Base-by-base conservation (phyloP, 2,797 vertebrate genomes). In the Galagoides demidoff region DNA sequence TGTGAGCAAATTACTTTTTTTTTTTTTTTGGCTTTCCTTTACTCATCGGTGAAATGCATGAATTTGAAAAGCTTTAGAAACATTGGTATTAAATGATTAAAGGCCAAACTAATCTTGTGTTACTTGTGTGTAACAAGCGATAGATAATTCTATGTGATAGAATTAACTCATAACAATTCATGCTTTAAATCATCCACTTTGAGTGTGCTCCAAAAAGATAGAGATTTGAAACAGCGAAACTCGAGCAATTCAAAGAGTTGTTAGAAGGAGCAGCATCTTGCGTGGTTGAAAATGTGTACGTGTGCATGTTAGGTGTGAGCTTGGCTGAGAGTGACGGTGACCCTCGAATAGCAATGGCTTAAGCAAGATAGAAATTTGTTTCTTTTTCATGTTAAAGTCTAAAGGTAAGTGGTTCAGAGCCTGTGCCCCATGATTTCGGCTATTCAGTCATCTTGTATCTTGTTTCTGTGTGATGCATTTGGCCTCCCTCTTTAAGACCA, bases 1-100 rank as follows among this genome's bases (percentile, higher is more conserved):
- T 49, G 59, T 95, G 55, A 92, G 55, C 9, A 94, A 52, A 66
- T 84, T 66, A 37, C 14, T 77, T 78, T 84, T 83, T 63, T 90
- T 82, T 76, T 84, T 84, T 83, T 63, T 90, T 83, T 27, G 66
- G 10, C 22, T 5, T 90, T 81, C 39, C 52, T 82, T 92, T 92
- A 52, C 27, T 77, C 11, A 22, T 82, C 27, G 84, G 43, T 81
- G 61, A 96, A 90, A 92, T 88, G 43, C 14, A 84, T 93, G 45
- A 84, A 78, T 70, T 78, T 81, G 31, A 77, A 92, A 94, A 85
- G 34, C 64, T 66, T 49, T 73, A 61, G 34, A 76, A 92, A 57
- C 31, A 63, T 81, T 93, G 77, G 1, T 22, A 77, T 23, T 86
- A 66, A 79, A 61, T 95, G 70, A 85, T 89, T 85, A 89, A 85